These are phyloP conservation scores for Carassius gibelio DNA, from an alignment of 2,113 vertebrate species.

Conservation along the genomic window DNA sequence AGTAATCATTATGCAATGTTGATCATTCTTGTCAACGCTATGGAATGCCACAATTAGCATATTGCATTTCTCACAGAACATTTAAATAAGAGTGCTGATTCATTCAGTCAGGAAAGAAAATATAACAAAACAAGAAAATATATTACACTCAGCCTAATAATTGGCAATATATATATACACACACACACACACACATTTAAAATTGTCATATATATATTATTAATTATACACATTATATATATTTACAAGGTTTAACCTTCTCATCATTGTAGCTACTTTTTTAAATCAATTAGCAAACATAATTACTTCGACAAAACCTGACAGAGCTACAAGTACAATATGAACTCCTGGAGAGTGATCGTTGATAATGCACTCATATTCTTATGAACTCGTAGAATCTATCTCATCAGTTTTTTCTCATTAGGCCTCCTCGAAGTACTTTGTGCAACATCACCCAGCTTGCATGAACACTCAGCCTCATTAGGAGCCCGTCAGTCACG, in stretches of 20 bases:
- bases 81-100: background rate
- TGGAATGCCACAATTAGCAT: conserved; percentile 20
- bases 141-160: background rate
- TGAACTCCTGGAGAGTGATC: conserved; percentile 24
- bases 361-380: no score
- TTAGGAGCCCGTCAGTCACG: conserved; percentile 48
- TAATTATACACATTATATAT: no score
- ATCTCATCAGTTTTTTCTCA: conserved; percentile 54
- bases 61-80: background rate
- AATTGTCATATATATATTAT: no score
- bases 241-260: no score
- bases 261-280: no score
- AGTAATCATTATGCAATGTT: background rate
- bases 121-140: background rate
- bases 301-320: no score
- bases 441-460: conserved; percentile 21
- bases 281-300: no score
- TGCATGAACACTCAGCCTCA: conserved; percentile 40
- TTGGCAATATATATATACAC: background rate
- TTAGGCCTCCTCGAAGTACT: conserved; percentile 51
- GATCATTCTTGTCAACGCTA: background rate
- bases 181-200: no score
- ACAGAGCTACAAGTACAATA: no score
- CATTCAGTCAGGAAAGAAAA: background rate
- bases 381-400: conserved; percentile 28